Conservation (phyloP, 2,797 vertebrate species). For the Threskiornis aethiopicus region DNA sequence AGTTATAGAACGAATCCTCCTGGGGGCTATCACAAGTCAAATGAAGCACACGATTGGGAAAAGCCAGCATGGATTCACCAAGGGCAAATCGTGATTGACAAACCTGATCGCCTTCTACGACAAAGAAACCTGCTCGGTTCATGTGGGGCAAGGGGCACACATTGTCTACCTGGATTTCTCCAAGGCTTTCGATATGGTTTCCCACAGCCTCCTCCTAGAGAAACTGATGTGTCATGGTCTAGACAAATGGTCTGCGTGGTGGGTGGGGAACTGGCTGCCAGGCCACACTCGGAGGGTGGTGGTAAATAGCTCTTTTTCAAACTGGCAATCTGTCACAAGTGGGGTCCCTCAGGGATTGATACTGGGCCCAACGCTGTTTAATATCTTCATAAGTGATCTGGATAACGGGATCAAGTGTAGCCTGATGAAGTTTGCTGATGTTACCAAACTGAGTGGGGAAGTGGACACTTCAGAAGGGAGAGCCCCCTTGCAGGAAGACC, state of each 20-base stretch:
- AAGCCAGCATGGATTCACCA: not conserved
- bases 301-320: not conserved
- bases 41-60: not conserved
- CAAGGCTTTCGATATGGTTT: not conserved
- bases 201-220: not conserved
- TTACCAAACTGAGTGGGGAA: not conserved
- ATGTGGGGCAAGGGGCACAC: not conserved
- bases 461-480: not conserved
- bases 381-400: not conserved
- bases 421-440: not conserved
- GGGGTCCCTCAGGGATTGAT: not conserved
- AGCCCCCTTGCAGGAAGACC: not conserved
- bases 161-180: not conserved
- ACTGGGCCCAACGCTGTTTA: not conserved
- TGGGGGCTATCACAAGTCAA: not conserved
- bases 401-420: not conserved
- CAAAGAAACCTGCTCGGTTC: not conserved
- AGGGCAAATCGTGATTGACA: not conserved
- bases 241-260: not conserved
- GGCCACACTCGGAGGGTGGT: not conserved
- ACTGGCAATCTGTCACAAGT: not conserved
- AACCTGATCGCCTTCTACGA: not conserved
- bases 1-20: not conserved
- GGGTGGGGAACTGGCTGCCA: not conserved
- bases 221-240: not conserved